These are phyloP conservation scores for Dermatemys mawii DNA, from an alignment of 2,113 vertebrate species.

Conservation along the genomic window DNA sequence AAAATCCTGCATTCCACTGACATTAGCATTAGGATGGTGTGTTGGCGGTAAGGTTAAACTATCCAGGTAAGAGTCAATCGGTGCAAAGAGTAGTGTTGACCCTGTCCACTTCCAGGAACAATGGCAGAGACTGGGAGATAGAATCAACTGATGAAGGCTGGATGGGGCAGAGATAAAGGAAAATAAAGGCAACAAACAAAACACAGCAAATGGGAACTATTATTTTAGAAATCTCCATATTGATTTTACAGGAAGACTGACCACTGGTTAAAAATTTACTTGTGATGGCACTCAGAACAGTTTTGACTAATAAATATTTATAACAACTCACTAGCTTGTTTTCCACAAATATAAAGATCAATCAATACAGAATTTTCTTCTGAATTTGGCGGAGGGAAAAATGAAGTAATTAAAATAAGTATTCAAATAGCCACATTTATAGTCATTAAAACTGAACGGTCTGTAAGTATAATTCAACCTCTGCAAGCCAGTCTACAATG, in stretches of 20 bases:
- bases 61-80: background rate
- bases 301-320: background rate
- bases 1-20: background rate
- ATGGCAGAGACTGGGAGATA: background rate
- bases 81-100: background rate
- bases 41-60: too few species aligned
- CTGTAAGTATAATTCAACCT: background rate
- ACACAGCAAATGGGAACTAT: background rate
- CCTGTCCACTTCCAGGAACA: background rate
- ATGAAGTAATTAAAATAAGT: background rate
- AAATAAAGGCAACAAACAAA: background rate
- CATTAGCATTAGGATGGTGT: too few species aligned
- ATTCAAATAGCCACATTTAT: background rate
- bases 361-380: background rate
- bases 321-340: background rate
- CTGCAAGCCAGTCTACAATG: background rate
- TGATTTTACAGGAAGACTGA: background rate
- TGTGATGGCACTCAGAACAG: background rate
- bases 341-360: background rate
- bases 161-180: rapidly evolving
- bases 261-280: background rate
- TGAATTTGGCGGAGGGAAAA: background rate
- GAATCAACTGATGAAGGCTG: background rate
- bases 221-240: background rate
- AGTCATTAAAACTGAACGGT: background rate